Conservation (phyloP, 2,888 invertebrate species). For the Drosophila imparisetae region DNA sequence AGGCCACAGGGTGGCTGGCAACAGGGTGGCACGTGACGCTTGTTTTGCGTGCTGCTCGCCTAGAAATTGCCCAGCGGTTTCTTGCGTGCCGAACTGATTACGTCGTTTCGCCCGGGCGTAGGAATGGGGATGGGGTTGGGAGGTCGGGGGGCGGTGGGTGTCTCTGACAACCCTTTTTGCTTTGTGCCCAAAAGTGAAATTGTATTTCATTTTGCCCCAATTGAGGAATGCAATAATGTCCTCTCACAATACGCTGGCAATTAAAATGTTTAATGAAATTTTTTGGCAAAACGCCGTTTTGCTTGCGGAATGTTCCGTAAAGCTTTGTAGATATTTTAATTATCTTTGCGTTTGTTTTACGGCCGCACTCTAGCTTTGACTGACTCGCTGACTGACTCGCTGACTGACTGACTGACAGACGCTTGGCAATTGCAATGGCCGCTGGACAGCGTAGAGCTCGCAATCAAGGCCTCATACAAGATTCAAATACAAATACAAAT, state of each 20-base stretch:
- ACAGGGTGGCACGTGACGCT: slow-evolving; percentile 65
- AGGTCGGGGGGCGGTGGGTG: neutral
- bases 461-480: slow-evolving; percentile 30
- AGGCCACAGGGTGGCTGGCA: slow-evolving; percentile 4
- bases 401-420: neutral
- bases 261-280: slow-evolving; percentile 81
- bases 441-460: slow-evolving; percentile 3
- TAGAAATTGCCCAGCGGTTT: slow-evolving; percentile 16
- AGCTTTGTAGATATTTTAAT: slow-evolving; percentile 73
- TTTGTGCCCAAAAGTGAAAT: slow-evolving; percentile 60
- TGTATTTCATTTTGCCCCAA: slow-evolving; percentile 67
- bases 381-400: neutral
- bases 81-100: slow-evolving; percentile 72
- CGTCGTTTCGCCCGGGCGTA: neutral
- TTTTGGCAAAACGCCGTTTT: slow-evolving; percentile 64
- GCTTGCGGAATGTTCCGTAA: slow-evolving; percentile 48
- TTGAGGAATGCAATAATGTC: slow-evolving; percentile 70
- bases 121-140: neutral
- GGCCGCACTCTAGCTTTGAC: slow-evolving; percentile 13
- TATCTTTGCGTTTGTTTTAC: slow-evolving; percentile 67
- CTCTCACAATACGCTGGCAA: slow-evolving; percentile 68
- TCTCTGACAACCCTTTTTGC: slow-evolving; percentile 41
- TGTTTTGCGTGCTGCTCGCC: slow-evolving; percentile 70
- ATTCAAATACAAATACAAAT: slow-evolving; percentile 34
- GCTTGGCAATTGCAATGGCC: slow-evolving; percentile 33